Conservation (phyloP, 2,113 vertebrate genomes). For the Paratilapia polleni region DNA sequence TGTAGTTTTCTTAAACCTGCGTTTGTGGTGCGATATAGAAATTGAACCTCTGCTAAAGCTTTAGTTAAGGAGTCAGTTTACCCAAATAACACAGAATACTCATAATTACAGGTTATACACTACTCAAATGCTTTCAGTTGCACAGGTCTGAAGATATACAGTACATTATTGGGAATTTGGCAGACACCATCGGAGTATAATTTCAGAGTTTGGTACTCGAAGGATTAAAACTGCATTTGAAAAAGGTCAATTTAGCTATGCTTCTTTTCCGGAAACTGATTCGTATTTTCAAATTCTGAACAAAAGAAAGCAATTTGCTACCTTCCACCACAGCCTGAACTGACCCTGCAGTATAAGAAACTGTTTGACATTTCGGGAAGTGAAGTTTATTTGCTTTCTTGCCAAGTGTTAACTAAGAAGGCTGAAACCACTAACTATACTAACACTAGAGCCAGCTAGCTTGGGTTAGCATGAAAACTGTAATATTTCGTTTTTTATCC, state of each 20-base stretch:
- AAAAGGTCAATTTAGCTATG: not conserved
- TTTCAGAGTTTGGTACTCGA: not conserved
- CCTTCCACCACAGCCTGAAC: not conserved
- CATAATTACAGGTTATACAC: not conserved
- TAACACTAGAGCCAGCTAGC: not conserved
- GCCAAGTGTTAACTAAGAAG: not conserved
- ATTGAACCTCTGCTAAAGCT: slow-evolving; percentile 20
- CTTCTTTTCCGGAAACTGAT: not conserved
- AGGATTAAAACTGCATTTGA: not conserved
- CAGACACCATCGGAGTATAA: not conserved
- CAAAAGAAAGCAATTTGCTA: not conserved
- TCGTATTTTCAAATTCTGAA: not conserved
- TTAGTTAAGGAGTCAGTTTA: not conserved
- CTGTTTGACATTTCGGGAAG: slow-evolving; percentile 1
- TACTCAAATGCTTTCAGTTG: not conserved
- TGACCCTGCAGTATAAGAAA: not conserved
- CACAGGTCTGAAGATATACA: not conserved
- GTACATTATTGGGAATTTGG: not conserved
- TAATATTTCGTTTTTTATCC: not conserved
- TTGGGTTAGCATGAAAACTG: not conserved
- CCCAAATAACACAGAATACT: not conserved
- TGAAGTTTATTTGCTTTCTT: not conserved
- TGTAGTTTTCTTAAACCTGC: not conserved
- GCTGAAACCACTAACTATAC: no score
- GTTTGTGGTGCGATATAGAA: slow-evolving; percentile 1